phyloP scores from a whole-genome alignment of 2,113 vertebrate genomes.

The Phocoena phocoena region DNA sequence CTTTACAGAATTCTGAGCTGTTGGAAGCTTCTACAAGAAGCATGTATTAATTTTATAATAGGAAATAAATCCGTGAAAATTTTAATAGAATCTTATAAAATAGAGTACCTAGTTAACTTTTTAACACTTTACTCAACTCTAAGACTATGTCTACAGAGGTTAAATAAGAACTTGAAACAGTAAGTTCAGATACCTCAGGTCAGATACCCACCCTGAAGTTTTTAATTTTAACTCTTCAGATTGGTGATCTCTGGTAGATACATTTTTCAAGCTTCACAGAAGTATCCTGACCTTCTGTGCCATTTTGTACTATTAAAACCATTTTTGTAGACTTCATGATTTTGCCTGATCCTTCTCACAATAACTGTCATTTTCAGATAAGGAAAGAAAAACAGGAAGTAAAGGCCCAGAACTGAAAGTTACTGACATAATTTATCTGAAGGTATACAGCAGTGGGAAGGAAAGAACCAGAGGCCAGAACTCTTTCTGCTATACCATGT shows the following conservation, averaged over 20 bases:
- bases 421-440: neutral
- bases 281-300: neutral
- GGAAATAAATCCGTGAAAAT: slow-evolving; percentile 38
- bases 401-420: neutral
- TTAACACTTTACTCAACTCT: slow-evolving; percentile 44
- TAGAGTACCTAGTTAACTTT: slow-evolving; percentile 18
- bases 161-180: neutral
- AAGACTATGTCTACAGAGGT: neutral
- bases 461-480: neutral
- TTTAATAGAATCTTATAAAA: slow-evolving; percentile 31
- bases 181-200: neutral
- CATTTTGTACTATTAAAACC: neutral
- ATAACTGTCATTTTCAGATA: neutral
- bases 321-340: neutral
- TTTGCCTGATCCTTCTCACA: neutral
- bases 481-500: neutral
- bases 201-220: neutral
- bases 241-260: neutral
- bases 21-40: slow-evolving; percentile 6
- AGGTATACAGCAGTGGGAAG: neutral
- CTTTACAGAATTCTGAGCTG: neutral
- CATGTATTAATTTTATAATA: slow-evolving; percentile 34
- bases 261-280: slow-evolving; percentile 4
- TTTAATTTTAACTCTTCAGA: neutral
- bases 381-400: neutral